A percentile compares a stretch with the other conserved stretches of the same genome.
phyloP scores from a whole-genome alignment of 2,888 invertebrate species.

The Amphimallon solstitiale region DNA sequence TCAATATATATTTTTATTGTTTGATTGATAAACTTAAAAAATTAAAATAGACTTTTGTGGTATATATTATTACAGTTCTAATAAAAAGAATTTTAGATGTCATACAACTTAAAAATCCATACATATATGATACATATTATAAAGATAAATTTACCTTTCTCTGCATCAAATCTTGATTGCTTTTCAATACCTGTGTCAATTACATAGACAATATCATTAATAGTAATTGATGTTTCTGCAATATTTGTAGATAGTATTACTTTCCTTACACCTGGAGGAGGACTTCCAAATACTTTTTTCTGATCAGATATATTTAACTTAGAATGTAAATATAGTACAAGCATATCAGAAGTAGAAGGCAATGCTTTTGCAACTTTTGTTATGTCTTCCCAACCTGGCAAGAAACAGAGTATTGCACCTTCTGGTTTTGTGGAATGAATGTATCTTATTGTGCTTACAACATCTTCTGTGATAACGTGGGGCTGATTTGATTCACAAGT shows the following conservation, averaged over 20 bases:
- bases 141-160: constrained; percentile 61
- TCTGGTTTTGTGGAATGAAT: constrained; percentile 69
- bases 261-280: constrained; percentile 69
- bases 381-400: constrained; percentile 82
- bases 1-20: too few relatives aligned
- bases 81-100: too few relatives aligned
- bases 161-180: constrained; percentile 66
- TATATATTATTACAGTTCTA: too few relatives aligned
- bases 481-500: constrained; percentile 61
- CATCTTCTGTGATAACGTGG: constrained; percentile 65
- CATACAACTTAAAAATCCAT: too few relatives aligned
- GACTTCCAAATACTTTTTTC: constrained; percentile 66
- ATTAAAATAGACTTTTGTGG: too few relatives aligned
- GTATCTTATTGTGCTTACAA: constrained; percentile 65
- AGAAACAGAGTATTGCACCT: constrained; percentile 78
- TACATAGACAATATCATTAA: constrained; percentile 76
- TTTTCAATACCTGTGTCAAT: constrained; percentile 73
- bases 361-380: constrained; percentile 65
- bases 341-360: constrained; percentile 55
- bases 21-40: too few relatives aligned
- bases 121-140: too few relatives aligned
- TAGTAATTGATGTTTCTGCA: constrained; percentile 78
- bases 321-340: constrained; percentile 60
- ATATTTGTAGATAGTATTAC: constrained; percentile 78
- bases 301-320: constrained; percentile 70